Conservation (phyloP, 2,113 vertebrate genomes). For the Nasalis larvatus region DNA sequence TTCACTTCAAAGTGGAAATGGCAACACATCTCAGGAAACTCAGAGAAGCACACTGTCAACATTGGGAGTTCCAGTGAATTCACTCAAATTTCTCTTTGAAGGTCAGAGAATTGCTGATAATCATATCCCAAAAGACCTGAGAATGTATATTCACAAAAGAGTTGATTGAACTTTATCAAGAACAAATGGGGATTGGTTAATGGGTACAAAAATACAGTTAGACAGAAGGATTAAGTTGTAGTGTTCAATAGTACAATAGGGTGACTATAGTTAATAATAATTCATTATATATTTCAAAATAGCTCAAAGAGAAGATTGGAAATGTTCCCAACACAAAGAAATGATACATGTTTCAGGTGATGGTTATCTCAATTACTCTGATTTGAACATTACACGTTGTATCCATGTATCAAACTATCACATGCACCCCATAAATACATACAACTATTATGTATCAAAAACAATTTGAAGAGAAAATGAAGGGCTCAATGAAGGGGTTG, state of each 20-base stretch:
- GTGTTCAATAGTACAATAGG: background rate
- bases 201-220: background rate
- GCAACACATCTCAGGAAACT: background rate
- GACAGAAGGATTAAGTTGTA: background rate
- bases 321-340: background rate
- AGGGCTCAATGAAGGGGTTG: slow-evolving; percentile 86
- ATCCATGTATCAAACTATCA: background rate
- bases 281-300: background rate
- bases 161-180: slow-evolving; percentile 99
- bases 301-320: background rate
- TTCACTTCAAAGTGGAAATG: background rate
- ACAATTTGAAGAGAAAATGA: slow-evolving; percentile 85
- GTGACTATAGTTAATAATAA: background rate
- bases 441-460: background rate
- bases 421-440: background rate
- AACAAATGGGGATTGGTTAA: slow-evolving; percentile 89
- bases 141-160: slow-evolving; percentile 77
- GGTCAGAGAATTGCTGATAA: slow-evolving; percentile 98
- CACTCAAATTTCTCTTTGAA: slow-evolving; percentile 98
- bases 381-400: background rate
- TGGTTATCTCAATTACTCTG: background rate
- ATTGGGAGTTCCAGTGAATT: slow-evolving; percentile 95
- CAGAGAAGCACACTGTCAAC: background rate
- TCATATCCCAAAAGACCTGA: slow-evolving; percentile 94
- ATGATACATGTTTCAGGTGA: background rate